Percentiles rank a stretch among this genome's conserved stretches.
Conservation (phyloP, 1,140 invertebrate species). For the Neotoxoptera formosana region DNA sequence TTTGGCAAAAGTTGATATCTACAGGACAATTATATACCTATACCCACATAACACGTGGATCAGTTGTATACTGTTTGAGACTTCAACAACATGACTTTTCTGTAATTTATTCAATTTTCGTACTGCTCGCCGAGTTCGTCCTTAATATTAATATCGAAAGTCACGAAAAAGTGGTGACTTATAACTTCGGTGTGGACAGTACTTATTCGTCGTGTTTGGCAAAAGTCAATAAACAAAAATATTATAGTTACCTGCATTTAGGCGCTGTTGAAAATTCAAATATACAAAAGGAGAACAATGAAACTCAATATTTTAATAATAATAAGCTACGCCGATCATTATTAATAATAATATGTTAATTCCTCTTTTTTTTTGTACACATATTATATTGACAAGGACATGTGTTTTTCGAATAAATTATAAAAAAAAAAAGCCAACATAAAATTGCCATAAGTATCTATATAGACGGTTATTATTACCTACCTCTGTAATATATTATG, state of each 20-base stretch:
- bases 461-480: not conserved
- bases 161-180: not conserved
- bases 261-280: not conserved
- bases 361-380: not conserved
- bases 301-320: not conserved
- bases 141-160: not conserved
- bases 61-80: not conserved
- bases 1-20: no score
- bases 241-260: not conserved
- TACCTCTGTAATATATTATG: not conserved
- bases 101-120: not conserved
- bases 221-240: not conserved
- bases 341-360: conserved; percentile 6
- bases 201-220: no score
- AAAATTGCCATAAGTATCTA: no score
- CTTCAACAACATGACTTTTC: not conserved
- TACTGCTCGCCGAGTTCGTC: not conserved
- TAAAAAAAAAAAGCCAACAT: not conserved
- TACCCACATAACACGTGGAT: not conserved
- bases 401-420: not conserved
- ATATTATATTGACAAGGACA: not conserved
- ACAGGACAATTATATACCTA: no score
- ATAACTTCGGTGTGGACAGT: not conserved
- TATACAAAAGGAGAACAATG: not conserved
- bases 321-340: not conserved